Conservation (phyloP, 2,113 vertebrate genomes). For the Brachionichthys hirsutus region DNA sequence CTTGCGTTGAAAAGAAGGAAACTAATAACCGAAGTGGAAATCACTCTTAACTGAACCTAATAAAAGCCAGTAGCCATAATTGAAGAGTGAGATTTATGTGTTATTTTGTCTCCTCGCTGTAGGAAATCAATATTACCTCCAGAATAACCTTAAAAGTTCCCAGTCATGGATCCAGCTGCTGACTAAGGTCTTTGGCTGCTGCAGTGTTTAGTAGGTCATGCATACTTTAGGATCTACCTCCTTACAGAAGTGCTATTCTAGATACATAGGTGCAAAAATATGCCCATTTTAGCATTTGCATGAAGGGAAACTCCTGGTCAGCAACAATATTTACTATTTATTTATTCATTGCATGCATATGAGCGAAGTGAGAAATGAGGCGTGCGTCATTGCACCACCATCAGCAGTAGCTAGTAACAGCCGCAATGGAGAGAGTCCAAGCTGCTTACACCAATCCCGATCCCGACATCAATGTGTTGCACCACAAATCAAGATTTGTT, state of each 20-base stretch:
- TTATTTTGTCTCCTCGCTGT: neutral
- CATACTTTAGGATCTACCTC: neutral
- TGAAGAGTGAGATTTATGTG: too few relatives aligned
- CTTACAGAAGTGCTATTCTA: neutral
- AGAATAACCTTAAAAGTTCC: neutral
- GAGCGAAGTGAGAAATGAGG: neutral
- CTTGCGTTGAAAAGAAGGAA: neutral
- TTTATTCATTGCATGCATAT: neutral
- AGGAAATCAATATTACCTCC: neutral
- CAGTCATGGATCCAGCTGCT: neutral
- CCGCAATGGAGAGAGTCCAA: conserved; percentile 5
- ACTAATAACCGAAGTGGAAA: neutral
- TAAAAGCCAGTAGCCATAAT: too few relatives aligned
- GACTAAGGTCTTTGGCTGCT: too few relatives aligned
- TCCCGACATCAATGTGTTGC: too few relatives aligned
- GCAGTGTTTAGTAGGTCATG: neutral
- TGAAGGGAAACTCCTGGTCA: neutral
- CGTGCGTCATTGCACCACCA: conserved; percentile 8
- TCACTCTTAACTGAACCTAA: too few relatives aligned
- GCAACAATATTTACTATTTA: neutral
- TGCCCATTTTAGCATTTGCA: too few relatives aligned
- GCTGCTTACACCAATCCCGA: too few relatives aligned
- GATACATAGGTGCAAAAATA: neutral
- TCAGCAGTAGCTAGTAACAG: conserved; percentile 14
- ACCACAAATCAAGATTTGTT: too few relatives aligned